phyloP scores from a whole-genome alignment of 1,140 invertebrate genomes.

The Calephelis nemesis region DNA sequence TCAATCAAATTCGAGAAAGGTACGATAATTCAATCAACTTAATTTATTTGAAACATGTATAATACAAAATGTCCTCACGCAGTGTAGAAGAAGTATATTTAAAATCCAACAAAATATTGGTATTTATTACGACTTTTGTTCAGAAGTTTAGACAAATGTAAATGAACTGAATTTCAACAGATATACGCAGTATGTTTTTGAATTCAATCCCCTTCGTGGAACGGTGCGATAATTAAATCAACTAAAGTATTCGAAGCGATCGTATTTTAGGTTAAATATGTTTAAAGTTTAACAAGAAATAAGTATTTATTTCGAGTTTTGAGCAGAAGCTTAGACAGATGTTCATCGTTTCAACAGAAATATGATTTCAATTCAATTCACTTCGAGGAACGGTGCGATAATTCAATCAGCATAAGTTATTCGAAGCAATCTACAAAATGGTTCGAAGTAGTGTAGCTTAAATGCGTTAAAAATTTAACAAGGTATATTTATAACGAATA shows the following conservation, averaged over 20 bases:
- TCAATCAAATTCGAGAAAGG: not conserved
- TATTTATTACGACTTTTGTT: not conserved
- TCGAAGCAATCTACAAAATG: not conserved
- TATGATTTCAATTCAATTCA: not conserved
- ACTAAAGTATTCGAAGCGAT: constrained; percentile 5
- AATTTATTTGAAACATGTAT: not conserved
- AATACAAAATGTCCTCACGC: not conserved
- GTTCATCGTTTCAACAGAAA: not conserved
- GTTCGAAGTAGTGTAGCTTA: too few relatives aligned
- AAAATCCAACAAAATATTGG: not conserved
- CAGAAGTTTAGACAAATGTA: not conserved
- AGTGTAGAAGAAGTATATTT: not conserved
- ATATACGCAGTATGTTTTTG: not conserved
- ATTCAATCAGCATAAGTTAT: constrained; percentile 5
- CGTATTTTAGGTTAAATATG: not conserved
- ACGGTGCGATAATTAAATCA: not conserved
- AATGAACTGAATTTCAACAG: not conserved
- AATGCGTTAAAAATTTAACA: too few relatives aligned
- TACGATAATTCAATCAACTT: constrained; percentile 4
- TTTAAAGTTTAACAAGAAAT: too few relatives aligned
- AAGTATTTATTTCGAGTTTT: too few relatives aligned
- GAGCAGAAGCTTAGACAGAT: too few relatives aligned
- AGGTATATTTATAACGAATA: too few relatives aligned
- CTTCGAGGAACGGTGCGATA: not conserved
- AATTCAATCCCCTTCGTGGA: not conserved